Conservation (phyloP, 2,888 invertebrate species). For the Saturnia pavonia region DNA sequence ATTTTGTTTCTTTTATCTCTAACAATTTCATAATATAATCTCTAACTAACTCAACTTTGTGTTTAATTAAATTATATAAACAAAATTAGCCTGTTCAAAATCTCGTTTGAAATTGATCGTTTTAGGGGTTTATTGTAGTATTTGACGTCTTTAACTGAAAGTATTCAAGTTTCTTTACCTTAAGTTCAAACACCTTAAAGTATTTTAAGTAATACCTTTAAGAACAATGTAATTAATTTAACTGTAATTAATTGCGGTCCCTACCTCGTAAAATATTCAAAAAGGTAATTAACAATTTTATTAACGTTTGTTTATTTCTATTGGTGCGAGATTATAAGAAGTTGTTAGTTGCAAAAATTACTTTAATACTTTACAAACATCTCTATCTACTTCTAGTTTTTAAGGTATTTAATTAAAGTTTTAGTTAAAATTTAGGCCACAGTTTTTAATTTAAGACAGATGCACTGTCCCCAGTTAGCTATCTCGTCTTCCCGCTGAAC, state of each 20-base stretch:
- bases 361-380: neutral
- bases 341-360: neutral
- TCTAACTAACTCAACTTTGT: no score
- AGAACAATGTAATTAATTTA: constrained; percentile 5
- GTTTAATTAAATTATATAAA: neutral
- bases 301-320: neutral
- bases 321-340: neutral
- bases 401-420: neutral
- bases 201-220: constrained; percentile 1
- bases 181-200: constrained; percentile 10
- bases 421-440: no score
- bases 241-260: neutral
- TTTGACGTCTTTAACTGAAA: neutral
- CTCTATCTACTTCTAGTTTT: neutral
- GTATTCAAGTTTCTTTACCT: constrained; percentile 1
- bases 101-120: neutral
- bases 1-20: no score
- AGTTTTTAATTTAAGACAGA: no score
- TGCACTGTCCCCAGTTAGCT: no score
- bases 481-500: no score
- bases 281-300: neutral
- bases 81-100: neutral
- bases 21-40: no score
- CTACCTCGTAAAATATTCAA: neutral
- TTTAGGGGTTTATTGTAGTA: neutral